These are phyloP conservation scores for Sinocyclocheilus anshuiensis DNA, from an alignment of 2,113 vertebrate genomes.

Conservation along the genomic window DNA sequence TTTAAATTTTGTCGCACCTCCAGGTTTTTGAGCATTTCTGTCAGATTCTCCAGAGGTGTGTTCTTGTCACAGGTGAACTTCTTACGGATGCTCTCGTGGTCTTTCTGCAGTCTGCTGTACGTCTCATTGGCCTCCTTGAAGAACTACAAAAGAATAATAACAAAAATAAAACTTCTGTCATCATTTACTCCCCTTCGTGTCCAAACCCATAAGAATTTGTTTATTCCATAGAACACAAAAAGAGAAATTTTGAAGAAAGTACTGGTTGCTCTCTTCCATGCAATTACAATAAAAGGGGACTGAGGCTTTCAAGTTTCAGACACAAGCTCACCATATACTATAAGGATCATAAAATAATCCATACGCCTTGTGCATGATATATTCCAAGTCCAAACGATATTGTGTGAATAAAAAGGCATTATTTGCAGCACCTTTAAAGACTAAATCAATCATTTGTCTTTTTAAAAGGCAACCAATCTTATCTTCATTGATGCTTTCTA, in stretches of 20 bases:
- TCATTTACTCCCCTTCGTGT: background rate
- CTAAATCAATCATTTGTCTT: no score
- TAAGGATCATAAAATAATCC: no score
- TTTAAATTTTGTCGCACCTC: conserved; percentile 79
- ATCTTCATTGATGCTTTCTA: no score
- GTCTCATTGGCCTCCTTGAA: conserved; percentile 94
- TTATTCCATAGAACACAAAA: background rate
- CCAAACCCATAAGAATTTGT: no score
- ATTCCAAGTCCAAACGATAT: no score
- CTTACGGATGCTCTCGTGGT: conserved; percentile 84
- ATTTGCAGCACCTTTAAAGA: no score
- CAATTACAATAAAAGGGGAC: background rate
- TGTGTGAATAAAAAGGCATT: no score
- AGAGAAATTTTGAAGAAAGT: background rate
- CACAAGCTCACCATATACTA: no score
- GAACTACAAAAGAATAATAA: conserved; percentile 75
- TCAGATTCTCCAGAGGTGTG: conserved; percentile 82
- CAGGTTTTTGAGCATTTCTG: conserved; percentile 86
- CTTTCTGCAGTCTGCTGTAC: conserved; percentile 83
- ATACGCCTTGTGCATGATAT: no score
- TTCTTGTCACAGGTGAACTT: conserved; percentile 88
- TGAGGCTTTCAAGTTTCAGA: background rate
- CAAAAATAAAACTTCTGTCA: background rate
- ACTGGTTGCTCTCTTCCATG: background rate
- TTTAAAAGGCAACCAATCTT: no score